A percentile compares a stretch with the other conserved stretches of the same genome.
phyloP scores from a whole-genome alignment of 2,888 invertebrate species.

The Xestia c-nigrum region DNA sequence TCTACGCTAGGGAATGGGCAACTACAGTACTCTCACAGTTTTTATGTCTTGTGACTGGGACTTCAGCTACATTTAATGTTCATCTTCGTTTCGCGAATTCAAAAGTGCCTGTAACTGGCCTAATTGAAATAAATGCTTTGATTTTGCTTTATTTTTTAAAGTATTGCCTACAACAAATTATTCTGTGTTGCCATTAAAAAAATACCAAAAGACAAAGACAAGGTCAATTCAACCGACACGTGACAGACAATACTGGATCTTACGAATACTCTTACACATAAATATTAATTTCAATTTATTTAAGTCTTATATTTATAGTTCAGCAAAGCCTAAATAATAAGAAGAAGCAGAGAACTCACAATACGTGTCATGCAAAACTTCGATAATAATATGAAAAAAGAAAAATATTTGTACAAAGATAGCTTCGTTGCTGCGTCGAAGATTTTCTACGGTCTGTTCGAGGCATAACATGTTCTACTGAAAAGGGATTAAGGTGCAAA shows the following conservation, averaged over 20 bases:
- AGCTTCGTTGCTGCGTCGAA: slow-evolving; percentile 63
- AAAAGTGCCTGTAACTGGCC: no score
- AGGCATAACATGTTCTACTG: slow-evolving; percentile 58
- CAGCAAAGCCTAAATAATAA: slow-evolving; percentile 89
- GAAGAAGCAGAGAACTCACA: slow-evolving; percentile 82
- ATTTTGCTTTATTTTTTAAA: no score
- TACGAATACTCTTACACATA: slow-evolving; percentile 57
- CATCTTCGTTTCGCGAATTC: no score
- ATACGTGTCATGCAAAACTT: slow-evolving; percentile 74
- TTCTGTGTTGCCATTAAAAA: slow-evolving; percentile 75
- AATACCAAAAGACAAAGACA: slow-evolving; percentile 70
- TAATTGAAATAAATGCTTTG: no score
- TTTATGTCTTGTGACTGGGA: no score
- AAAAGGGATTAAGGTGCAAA: slow-evolving; percentile 51
- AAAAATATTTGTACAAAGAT: slow-evolving; percentile 53
- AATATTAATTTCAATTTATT: slow-evolving; percentile 59
- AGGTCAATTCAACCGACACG: slow-evolving; percentile 83
- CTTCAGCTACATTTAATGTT: no score
- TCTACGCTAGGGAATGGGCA: no score
- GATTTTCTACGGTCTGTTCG: slow-evolving; percentile 71
- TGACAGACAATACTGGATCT: slow-evolving; percentile 72
- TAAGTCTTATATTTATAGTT: slow-evolving; percentile 63
- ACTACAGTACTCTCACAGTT: no score
- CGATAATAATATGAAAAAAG: slow-evolving; percentile 58
- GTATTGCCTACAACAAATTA: slow-evolving; percentile 36